These are phyloP conservation scores for Taurulus bubalis DNA, from an alignment of 2,113 vertebrate genomes.

Conservation along the genomic window DNA sequence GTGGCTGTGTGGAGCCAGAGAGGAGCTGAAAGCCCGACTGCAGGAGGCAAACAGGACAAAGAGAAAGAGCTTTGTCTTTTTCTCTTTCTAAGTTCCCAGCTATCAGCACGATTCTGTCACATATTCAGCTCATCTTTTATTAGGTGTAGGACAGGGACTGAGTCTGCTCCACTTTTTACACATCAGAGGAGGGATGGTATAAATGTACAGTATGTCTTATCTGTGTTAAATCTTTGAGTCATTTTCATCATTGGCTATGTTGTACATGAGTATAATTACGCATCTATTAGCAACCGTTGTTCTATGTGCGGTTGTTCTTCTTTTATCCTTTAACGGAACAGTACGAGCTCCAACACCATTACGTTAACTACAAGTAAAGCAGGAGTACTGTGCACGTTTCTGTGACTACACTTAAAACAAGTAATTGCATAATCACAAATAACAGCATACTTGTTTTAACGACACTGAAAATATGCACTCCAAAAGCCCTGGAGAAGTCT, in stretches of 20 bases:
- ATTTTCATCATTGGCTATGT: neutral
- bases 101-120: constrained; percentile 50
- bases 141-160: constrained; percentile 29
- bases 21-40: constrained; percentile 47
- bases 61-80: constrained; percentile 16
- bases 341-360: neutral
- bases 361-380: neutral
- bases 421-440: neutral
- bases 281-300: neutral
- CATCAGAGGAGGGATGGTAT: constrained; percentile 29
- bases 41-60: constrained; percentile 12
- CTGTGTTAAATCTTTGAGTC: neutral
- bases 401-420: neutral
- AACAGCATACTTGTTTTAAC: neutral
- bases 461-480: neutral
- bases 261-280: neutral
- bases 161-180: constrained; percentile 41
- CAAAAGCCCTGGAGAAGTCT: neutral
- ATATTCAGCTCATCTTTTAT: constrained; percentile 59
- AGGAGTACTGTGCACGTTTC: neutral
- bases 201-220: constrained; percentile 11
- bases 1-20: constrained; percentile 49
- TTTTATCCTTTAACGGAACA: neutral
- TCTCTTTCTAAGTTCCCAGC: constrained; percentile 9
- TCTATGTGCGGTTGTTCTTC: too few species aligned